Percentiles rank a stretch among this genome's conserved stretches.
Conservation (phyloP, 1,140 invertebrate genomes). For the Antheraea mylitta region DNA sequence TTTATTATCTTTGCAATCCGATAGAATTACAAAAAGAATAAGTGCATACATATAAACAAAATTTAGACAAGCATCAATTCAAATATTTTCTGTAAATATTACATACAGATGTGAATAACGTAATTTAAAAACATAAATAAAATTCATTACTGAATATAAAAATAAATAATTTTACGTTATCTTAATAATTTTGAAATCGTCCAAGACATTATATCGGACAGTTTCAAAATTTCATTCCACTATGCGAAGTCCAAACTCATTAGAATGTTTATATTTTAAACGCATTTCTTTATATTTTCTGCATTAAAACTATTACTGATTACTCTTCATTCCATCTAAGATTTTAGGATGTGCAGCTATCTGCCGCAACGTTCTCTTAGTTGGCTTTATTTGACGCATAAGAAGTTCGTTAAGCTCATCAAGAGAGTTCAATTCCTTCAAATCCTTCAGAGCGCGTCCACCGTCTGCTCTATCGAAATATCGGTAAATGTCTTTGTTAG, state of each 20-base stretch:
- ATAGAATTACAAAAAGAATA: constrained; percentile 8
- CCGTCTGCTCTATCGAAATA: constrained; percentile 53
- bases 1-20: constrained; percentile 21
- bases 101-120: constrained; percentile 38
- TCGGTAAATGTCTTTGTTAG: constrained; percentile 48
- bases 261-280: background rate
- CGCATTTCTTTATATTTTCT: constrained; percentile 6
- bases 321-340: constrained; percentile 37
- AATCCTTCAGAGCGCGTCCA: constrained; percentile 49
- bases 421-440: constrained; percentile 59
- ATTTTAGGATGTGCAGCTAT: constrained; percentile 53
- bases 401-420: constrained; percentile 58
- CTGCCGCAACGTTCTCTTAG: constrained; percentile 44
- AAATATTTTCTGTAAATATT: constrained; percentile 38
- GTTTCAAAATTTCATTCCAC: constrained; percentile 52
- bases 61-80: constrained; percentile 1
- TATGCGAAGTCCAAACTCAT: background rate
- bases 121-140: constrained; percentile 18
- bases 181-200: constrained; percentile 62
- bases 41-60: background rate
- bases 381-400: constrained; percentile 57
- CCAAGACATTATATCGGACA: constrained; percentile 66
- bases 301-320: constrained; percentile 4
- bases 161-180: constrained; percentile 48
- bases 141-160: constrained; percentile 13